Base-by-base conservation (phyloP, 2,888 invertebrate genomes). In the Platycheirus rosarum region DNA sequence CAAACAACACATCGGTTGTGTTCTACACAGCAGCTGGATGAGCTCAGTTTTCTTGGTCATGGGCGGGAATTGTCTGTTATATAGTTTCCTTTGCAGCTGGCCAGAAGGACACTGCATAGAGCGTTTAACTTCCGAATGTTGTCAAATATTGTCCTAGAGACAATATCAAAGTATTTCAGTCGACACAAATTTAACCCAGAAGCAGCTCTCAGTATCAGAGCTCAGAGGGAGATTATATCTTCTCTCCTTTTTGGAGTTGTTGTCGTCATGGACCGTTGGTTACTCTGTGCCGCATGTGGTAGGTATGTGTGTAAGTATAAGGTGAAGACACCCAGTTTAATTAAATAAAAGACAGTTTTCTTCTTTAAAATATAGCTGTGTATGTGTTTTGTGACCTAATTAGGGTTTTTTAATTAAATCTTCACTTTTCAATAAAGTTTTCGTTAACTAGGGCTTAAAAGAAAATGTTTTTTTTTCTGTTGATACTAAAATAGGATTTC, bases 111-210 rank as follows among this genome's bases (percentile, higher is more conserved):
- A 32, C 16, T 18, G 29, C 8, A 66, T 9, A 46, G 29, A 65
- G 51, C 57, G 55, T 77, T 73, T 73, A 73, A 73, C 71, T 71
- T 62, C 62, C 73, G 78, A 51, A 55, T 68, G 46, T 66, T 78
- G 71, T 71, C 77, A 57, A 77, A 77, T 77, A 71, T 70, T 71
- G 66, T 71, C 48, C 53, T 13, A 37, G 16, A 53, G 53, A 62
- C 66, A 77, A 77, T 71, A 71, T 53, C 57, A 60, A 77, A 77
- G 71, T 29, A 66, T 73, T 73, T 62, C 49, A 73, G 65, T 71
- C 42, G 78, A 60, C 44, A 53, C 66, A 71, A 62, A 77, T 71
- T 70, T 57, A 65, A 51, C 44, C 44, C 42, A 60, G 16, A 37
- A 35, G 29, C 42, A 55, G 57, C 51, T 42, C 55, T 73, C n/a